These are phyloP conservation scores for Protaetia brevitarsis DNA, from an alignment of 1,140 invertebrate species.

Conservation along the genomic window DNA sequence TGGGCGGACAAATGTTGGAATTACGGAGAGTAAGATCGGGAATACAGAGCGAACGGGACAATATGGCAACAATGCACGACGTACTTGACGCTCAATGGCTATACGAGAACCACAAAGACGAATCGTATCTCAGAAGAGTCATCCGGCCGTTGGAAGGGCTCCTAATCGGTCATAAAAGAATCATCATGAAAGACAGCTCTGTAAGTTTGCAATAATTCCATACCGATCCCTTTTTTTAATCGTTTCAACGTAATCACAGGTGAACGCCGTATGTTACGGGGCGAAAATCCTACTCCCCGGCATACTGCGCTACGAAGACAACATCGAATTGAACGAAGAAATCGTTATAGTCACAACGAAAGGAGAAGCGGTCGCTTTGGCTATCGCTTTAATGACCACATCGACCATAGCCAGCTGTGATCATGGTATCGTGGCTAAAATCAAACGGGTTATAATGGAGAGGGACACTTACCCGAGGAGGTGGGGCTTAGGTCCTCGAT, in stretches of 20 bases:
- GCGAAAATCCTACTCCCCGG: slow-evolving; percentile 97
- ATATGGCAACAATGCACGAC: slow-evolving; percentile 97
- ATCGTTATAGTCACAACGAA: slow-evolving; percentile 99
- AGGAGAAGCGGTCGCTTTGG: slow-evolving; percentile 94
- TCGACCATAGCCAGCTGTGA: slow-evolving; percentile 97
- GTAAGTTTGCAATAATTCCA: slow-evolving; percentile 58
- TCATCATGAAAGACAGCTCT: slow-evolving; percentile 98
- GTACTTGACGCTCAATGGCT: slow-evolving; percentile 97
- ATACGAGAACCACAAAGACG: slow-evolving; percentile 97
- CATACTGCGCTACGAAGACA: slow-evolving; percentile 94
- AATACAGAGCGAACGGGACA: slow-evolving; percentile 76
- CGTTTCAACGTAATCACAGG: slow-evolving; percentile 54
- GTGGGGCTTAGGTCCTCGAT: slow-evolving; percentile 95
- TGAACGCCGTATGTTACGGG: slow-evolving; percentile 98
- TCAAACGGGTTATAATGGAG: slow-evolving; percentile 99
- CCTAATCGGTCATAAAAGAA: slow-evolving; percentile 87
- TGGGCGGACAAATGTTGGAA: slow-evolving; percentile 98
- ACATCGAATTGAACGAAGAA: slow-evolving; percentile 96
- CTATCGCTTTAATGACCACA: slow-evolving; percentile 96
- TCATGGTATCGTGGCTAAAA: slow-evolving; percentile 96
- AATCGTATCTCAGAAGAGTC: slow-evolving; percentile 87
- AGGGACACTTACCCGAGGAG: slow-evolving; percentile 96
- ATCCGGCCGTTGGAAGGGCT: slow-evolving; percentile 94
- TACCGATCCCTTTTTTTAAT: neutral
- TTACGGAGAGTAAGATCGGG: slow-evolving; percentile 91